Evolutionary conservation across 2,113 vertebrate genomes (phyloP), one percentile per base, ranked within the genome.

Genomic region (Tetrax tetrax): DNA sequence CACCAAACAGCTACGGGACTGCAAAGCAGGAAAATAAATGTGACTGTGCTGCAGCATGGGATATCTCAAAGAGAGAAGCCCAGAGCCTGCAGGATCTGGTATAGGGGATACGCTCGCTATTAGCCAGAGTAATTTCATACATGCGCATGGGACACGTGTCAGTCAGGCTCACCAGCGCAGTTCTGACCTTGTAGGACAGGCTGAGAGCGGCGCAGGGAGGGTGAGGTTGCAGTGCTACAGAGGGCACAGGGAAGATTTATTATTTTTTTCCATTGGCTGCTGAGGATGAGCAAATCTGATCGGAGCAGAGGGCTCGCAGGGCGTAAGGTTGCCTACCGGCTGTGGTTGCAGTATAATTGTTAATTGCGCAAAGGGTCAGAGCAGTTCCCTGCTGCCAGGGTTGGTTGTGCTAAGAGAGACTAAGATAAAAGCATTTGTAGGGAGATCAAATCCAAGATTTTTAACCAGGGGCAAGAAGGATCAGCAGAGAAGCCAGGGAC

Each of bases 121-220:
- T n/a, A 77, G 4, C 31, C 9, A 1, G 0, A 0, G 4, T 22
- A 4, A 21, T 76, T 43, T 18, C 5, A 5, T 18, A 17, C 6
- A 4, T 7, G 35, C 0, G 0, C 4, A 0, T 5, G 14, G 51
- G 37, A 21, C 9, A 2, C 14, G 8, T 21, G 3, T 17, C 16
- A 16, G 29, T 15, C 12, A 6, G 45, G 29, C 53, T 37, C 9
- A 2, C 27, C 17, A 5, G 59, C 19, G 29, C 29, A 3, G 38
- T 17, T 21, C 8, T 50, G 54, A 29, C 60, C 74, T 61, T 66
- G 54, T 9, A n/a, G 51, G 72, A 24, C 53, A n/a, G 25, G 59
- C 71, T 3, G 9, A 38, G 33, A 6, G 56, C 48, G 50, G 31
- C 24, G 53, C 25, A 16, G 64, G 37, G 31, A 64, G 43, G 41